Percentiles rank a stretch among this genome's conserved stretches.
Evolutionary conservation across 2,797 vertebrate species (phyloP).

Genomic region (Acanthornis magna): DNA sequence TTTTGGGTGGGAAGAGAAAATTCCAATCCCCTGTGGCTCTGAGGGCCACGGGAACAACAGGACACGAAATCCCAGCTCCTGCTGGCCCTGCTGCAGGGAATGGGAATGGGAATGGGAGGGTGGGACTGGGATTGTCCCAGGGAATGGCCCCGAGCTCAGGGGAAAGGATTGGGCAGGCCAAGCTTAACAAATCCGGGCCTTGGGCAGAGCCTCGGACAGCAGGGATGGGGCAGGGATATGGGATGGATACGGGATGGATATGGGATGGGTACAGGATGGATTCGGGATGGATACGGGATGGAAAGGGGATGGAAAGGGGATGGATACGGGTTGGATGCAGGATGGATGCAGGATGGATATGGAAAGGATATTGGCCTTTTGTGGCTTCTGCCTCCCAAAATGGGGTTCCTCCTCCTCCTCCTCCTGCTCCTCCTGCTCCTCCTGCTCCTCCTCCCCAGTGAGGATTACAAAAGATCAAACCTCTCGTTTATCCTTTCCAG

Average conservation of each 20-base stretch:
- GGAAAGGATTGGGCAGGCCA: background rate
- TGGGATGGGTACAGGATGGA: too few relatives aligned
- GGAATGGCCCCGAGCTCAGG: background rate
- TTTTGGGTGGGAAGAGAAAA: background rate
- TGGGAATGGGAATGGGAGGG: too few relatives aligned
- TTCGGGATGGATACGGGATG: too few relatives aligned
- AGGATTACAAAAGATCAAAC: background rate
- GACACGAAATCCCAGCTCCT: background rate
- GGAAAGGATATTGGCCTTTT: background rate
- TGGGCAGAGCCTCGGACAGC: too few relatives aligned
- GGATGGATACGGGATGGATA: too few relatives aligned
- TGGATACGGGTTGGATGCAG: too few relatives aligned
- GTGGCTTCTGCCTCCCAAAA: background rate
- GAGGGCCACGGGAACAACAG: background rate
- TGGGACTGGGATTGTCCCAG: background rate
- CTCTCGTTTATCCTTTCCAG: constrained; percentile 4
- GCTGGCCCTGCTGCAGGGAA: background rate
- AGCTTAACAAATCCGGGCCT: too few relatives aligned
- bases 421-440: background rate
- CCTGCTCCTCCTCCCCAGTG: background rate
- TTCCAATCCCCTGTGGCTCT: background rate
- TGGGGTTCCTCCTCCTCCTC: background rate
- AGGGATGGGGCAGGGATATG: too few relatives aligned
- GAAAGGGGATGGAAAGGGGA: too few relatives aligned
- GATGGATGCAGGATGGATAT: too few relatives aligned